phyloP scores from a whole-genome alignment of 2,797 vertebrate genomes.

The Syndactyla subalaris region DNA sequence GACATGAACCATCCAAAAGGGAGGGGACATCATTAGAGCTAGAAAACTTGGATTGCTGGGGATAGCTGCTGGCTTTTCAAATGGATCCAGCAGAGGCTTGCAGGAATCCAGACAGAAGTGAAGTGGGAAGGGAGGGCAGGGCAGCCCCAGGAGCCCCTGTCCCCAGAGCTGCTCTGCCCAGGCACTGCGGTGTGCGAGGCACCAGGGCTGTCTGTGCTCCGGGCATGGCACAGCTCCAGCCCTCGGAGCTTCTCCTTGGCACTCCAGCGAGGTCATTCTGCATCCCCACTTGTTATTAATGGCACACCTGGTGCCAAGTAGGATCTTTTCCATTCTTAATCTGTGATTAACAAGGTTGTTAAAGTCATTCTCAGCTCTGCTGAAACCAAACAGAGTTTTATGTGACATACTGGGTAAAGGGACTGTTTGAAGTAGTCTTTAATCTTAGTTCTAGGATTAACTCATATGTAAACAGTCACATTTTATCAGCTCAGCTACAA shows the following conservation, averaged over 20 bases:
- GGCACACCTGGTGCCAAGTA: conserved; percentile 44
- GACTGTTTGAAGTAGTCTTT: conserved; percentile 59
- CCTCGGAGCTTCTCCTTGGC: neutral
- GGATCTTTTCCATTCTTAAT: conserved; percentile 56
- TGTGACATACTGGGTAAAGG: conserved; percentile 28
- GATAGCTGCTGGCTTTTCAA: neutral
- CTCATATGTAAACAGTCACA: conserved; percentile 56
- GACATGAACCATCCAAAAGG: neutral
- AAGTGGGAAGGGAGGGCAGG: neutral
- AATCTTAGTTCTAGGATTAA: conserved; percentile 60
- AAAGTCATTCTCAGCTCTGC: conserved; percentile 44
- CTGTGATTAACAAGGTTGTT: conserved; percentile 64
- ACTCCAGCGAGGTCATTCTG: neutral
- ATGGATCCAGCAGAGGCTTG: neutral
- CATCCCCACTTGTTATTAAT: conserved; percentile 10
- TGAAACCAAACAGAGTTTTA: conserved; percentile 52
- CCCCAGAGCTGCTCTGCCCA: neutral
- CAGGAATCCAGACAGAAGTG: neutral
- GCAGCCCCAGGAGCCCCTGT: neutral
- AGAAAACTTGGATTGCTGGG: neutral
- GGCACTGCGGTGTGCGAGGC: neutral
- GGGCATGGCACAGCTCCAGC: neutral
- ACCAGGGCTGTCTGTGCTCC: neutral
- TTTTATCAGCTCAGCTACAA: conserved; percentile 48
- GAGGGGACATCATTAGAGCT: neutral